Conservation (phyloP, 1,140 invertebrate species). For the Daktulosphaira vitifoliae region DNA sequence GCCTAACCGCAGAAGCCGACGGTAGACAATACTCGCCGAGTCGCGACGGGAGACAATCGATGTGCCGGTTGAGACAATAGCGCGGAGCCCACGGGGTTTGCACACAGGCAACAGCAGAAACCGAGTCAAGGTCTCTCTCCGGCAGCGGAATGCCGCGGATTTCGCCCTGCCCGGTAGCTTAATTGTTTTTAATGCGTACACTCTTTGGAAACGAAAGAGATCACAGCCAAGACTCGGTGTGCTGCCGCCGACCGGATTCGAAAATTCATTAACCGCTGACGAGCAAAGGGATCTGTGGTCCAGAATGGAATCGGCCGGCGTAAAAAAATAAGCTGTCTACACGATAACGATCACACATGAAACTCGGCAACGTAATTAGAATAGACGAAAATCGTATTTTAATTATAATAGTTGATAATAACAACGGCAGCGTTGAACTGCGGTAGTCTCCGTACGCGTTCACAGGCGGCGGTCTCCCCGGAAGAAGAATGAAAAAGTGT, state of each 20-base stretch:
- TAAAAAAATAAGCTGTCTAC: slow-evolving; percentile 4
- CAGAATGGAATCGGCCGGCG: neutral
- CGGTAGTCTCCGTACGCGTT: too few relatives aligned
- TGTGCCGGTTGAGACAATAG: slow-evolving; percentile 13
- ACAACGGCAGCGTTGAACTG: neutral
- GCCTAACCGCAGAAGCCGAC: neutral
- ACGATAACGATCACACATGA: too few relatives aligned
- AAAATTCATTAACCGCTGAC: slow-evolving; percentile 26
- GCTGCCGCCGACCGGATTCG: too few relatives aligned
- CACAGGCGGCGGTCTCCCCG: neutral
- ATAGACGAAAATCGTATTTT: slow-evolving; percentile 33
- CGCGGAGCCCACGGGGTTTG: neutral
- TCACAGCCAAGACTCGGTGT: too few relatives aligned
- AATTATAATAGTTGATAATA: slow-evolving; percentile 31
- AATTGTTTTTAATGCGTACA: neutral
- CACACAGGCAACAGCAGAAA: neutral
- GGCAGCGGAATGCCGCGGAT: slow-evolving; percentile 18
- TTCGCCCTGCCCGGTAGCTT: slow-evolving; percentile 14
- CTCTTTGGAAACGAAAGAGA: neutral
- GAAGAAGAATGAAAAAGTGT: slow-evolving; percentile 34
- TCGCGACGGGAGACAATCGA: slow-evolving; percentile 14
- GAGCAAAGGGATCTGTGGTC: neutral
- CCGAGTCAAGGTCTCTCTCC: slow-evolving; percentile 14
- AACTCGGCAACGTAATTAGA: slow-evolving; percentile 27
- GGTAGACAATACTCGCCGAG: too few relatives aligned